Evolutionary conservation across 2,888 invertebrate species (phyloP).

Genomic region (Eremobia ochroleuca): DNA sequence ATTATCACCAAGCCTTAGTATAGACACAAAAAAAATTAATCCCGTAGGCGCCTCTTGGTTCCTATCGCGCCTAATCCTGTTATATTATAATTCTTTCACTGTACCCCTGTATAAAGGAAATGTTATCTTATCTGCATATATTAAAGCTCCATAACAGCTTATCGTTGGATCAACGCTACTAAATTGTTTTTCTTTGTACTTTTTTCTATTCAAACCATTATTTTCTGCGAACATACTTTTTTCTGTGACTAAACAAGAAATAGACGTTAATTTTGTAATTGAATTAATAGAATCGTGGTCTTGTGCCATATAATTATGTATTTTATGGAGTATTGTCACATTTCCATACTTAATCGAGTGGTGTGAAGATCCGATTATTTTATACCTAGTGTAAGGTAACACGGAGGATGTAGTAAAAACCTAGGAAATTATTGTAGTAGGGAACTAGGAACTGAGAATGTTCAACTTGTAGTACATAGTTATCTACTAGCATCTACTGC

Average conservation of each 20-base stretch:
- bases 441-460: not conserved
- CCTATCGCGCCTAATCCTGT: slow-evolving; percentile 71
- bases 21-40: slow-evolving; percentile 74
- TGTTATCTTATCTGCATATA: slow-evolving; percentile 61
- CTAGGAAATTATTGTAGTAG: not conserved
- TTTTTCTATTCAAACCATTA: slow-evolving; percentile 44
- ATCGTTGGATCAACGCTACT: slow-evolving; percentile 59
- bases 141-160: slow-evolving; percentile 57
- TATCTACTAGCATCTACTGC: not conserved
- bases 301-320: slow-evolving; percentile 30
- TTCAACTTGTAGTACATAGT: not conserved
- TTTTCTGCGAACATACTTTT: slow-evolving; percentile 49
- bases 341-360: slow-evolving; percentile 47
- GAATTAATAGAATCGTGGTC: slow-evolving; percentile 55
- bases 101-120: slow-evolving; percentile 48
- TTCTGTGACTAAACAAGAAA: slow-evolving; percentile 43
- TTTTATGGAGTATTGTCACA: slow-evolving; percentile 50
- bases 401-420: slow-evolving; percentile 1
- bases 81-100: slow-evolving; percentile 68
- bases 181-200: slow-evolving; percentile 53
- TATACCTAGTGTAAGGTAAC: slow-evolving; percentile 2
- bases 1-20: slow-evolving; percentile 70
- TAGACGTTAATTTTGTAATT: slow-evolving; percentile 51
- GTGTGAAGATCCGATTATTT: slow-evolving; percentile 16
- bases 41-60: slow-evolving; percentile 67